These are phyloP conservation scores for Mustela nigripes DNA, from an alignment of 2,113 vertebrate genomes.

Conservation along the genomic window DNA sequence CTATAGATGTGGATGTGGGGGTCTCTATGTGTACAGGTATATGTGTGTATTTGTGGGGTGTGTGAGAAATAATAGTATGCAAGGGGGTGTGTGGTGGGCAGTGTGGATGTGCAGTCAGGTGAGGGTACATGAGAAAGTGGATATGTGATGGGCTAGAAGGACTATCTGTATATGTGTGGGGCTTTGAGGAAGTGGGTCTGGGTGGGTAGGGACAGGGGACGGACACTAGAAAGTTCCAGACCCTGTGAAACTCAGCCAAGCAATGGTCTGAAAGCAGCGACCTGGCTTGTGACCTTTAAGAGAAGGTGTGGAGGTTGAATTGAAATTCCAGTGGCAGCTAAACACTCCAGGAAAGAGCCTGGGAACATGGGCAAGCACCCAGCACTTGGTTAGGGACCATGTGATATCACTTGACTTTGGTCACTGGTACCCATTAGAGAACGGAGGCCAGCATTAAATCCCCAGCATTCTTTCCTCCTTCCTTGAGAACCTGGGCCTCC, in stretches of 20 bases:
- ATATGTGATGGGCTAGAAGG: background rate
- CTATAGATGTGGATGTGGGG: background rate
- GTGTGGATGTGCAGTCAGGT: background rate
- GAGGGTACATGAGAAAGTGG: background rate
- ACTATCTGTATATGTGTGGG: background rate
- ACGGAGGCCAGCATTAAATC: background rate
- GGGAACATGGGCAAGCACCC: background rate
- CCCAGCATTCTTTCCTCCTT: background rate
- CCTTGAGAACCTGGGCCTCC: conserved; percentile 17
- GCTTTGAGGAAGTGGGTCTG: background rate
- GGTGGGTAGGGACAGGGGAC: background rate
- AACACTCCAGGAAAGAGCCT: background rate
- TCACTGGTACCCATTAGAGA: conserved; percentile 15
- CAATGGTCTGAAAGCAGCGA: conserved; percentile 20
- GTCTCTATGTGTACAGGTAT: background rate
- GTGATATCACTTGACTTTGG: background rate
- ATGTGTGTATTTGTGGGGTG: background rate
- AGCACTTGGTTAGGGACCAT: background rate
- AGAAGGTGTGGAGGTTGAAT: conserved; percentile 7
- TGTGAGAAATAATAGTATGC: background rate
- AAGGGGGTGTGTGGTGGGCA: background rate
- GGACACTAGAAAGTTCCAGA: background rate
- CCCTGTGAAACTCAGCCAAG: conserved; percentile 44
- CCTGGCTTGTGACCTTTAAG: conserved; percentile 16
- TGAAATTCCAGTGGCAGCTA: conserved; percentile 16